phyloP scores from a whole-genome alignment of 2,113 vertebrate species.

The Oreochromis spilurus region DNA sequence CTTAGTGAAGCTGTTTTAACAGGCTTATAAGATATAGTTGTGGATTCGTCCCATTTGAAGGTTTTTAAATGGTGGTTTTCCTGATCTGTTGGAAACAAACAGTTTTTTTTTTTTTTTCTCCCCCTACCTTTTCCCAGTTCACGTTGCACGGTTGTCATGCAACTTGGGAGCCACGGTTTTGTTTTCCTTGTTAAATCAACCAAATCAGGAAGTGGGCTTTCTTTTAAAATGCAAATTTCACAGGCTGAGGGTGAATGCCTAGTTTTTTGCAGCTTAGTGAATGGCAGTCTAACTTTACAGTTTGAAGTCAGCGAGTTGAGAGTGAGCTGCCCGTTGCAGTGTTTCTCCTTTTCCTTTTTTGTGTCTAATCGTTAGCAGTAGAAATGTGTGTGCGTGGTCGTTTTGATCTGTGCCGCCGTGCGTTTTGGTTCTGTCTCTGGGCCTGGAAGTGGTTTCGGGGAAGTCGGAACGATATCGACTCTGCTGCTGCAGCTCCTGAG shows the following conservation, averaged over 20 bases:
- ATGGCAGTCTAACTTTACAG: constrained; percentile 1
- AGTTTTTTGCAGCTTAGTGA: neutral
- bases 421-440: neutral
- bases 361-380: neutral
- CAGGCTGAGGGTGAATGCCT: neutral
- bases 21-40: neutral
- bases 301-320: neutral
- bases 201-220: neutral
- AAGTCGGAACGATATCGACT: constrained; percentile 12
- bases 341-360: neutral
- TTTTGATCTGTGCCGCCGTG: neutral
- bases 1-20: neutral
- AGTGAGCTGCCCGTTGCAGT: neutral
- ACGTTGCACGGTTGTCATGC: neutral
- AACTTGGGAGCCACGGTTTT: neutral
- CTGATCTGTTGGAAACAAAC: neutral
- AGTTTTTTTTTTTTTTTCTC: accelerated
- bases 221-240: constrained; percentile 34
- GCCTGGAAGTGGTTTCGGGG: constrained; percentile 16
- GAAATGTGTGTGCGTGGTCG: neutral
- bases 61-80: neutral
- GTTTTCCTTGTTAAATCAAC: constrained; percentile 19
- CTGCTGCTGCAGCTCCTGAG: neutral
- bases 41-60: neutral
- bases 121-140: neutral